Base-by-base conservation (phyloP, 2,797 vertebrate species). In the Tauraco hartlaubi region DNA sequence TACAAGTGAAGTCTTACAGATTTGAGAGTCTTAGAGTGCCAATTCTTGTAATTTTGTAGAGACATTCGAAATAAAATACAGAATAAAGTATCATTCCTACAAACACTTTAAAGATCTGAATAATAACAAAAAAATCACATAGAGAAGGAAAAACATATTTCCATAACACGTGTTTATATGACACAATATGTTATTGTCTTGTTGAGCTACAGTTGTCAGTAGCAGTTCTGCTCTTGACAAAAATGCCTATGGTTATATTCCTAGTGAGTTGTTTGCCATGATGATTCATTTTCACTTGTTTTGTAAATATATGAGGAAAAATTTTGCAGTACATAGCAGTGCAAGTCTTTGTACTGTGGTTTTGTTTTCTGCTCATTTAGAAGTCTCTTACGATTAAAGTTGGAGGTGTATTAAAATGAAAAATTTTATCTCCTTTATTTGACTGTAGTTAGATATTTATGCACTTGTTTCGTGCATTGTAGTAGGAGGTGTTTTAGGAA, bases 1-100 rank as follows among this genome's bases (percentile, higher is more conserved):
- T 75, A 20, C 26, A 43, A 6, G 17, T 81, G 29, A 37, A 62
- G 9, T 23, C 4, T 35, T 69, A 52, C 2, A 74, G 26, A 31
- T 77, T 29, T 79, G 29, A 73, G 5, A 66, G 4, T 8, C 17
- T 51, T 8, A 59, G 11, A 63, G 9, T 0, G 2, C 0, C 3
- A 52, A 8, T 48, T 67, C 21, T 48, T 71, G 12, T 44, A n/a
- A 51, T 85, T 82, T 33, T 71, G 33, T 15, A 56, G 28, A 68
- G 22, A 25, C 2, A 49, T 33, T 49, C 63, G 29, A 90, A 85
- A 79, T 22, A 67, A 73, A 76, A 28, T 6, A 74, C 15, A 66
- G 3, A 90, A 79, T 48, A 71, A 82, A 29, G 5, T 20, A 55
- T 1, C 0, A 5, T 35, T 77, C 41, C 61, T 83, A 9, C 2